Base-by-base conservation (phyloP, 2,113 vertebrate species). In the Eretmochelys imbricata region DNA sequence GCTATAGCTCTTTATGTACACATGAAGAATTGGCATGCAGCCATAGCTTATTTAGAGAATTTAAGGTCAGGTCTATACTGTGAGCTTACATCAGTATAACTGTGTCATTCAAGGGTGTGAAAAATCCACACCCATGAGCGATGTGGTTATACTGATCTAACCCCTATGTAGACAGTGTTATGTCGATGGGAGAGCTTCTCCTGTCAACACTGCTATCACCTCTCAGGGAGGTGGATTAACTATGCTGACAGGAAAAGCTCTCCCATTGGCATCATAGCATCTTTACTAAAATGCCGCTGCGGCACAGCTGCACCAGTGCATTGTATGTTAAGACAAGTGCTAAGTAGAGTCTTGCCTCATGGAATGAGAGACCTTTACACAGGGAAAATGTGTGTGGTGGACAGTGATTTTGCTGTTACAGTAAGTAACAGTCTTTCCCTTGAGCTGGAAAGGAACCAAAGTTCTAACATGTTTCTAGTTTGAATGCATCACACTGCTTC, bases 1-100 rank as follows among this genome's bases (percentile, higher is more conserved):
- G 59, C 46, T 0, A 0, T 84, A 25, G 29, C 62, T 35, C n/a
- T 83, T 88, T 0, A 79, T 72, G 54, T 83, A 59, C 12, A 4
- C 57, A 49, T 82, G 72, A 27, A 88, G 72, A 80, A 46, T 62
- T 65, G 89, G 35, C 42, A 31, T 80, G 89, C 62, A 88, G 46
- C 48, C 6, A 2, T 57, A 55, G 27, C 16, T 90, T 46, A 17
- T 62, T 51, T 46, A 51, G 86, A 51, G 10, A 49, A 1, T n/a
- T 11, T 87, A 65, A 35, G 31, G 62, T 31, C 62, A 65, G 14
- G 29, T 35, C 29, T 35, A 17, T 17, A 19, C 13, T 35, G 31
- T 65, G 16, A 65, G 8, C 16, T 65, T 65, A n/a, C 17, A 35
- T 65, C 7, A 3, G 14, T 65, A n/a, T 65, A 65, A 35, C 31